A percentile compares a stretch with the other conserved stretches of the same genome.
These are phyloP conservation scores for Sinhomidia bicolor DNA, from an alignment of 2,888 invertebrate species.

Conservation along the genomic window DNA sequence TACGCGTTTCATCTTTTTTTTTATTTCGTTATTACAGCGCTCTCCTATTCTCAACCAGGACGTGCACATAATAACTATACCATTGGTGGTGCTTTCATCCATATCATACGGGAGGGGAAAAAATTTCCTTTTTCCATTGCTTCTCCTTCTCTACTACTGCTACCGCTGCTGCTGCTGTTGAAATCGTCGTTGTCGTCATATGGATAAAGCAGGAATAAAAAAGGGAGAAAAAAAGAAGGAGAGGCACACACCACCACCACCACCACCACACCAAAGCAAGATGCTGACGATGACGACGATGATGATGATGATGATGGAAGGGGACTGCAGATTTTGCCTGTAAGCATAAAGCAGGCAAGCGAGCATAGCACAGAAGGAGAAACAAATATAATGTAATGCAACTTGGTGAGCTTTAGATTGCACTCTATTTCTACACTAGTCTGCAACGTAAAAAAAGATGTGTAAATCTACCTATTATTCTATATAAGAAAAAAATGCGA, in stretches of 20 bases:
- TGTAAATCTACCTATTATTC: not conserved
- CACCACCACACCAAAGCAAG: too few species aligned
- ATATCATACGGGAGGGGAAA: not conserved
- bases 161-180: too few species aligned
- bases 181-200: conserved; percentile 26
- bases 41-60: conserved; percentile 15
- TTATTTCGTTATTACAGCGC: conserved; percentile 20
- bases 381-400: not conserved
- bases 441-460: not conserved
- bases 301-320: not conserved
- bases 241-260: not conserved
- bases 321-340: conserved; percentile 52
- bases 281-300: not conserved
- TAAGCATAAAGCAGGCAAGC: not conserved
- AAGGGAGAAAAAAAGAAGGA: conserved; percentile 8
- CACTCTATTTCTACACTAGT: not conserved
- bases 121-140: conserved; percentile 25
- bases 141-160: too few species aligned
- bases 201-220: conserved; percentile 7
- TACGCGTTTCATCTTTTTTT: conserved; percentile 18
- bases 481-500: too few species aligned
- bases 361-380: not conserved
- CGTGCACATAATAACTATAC: conserved; percentile 31
- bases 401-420: not conserved
- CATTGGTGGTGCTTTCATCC: not conserved